A percentile compares a stretch with the other conserved stretches of the same genome.
phyloP scores from a whole-genome alignment of 2,888 invertebrate species.

The Escarpia spicata region DNA sequence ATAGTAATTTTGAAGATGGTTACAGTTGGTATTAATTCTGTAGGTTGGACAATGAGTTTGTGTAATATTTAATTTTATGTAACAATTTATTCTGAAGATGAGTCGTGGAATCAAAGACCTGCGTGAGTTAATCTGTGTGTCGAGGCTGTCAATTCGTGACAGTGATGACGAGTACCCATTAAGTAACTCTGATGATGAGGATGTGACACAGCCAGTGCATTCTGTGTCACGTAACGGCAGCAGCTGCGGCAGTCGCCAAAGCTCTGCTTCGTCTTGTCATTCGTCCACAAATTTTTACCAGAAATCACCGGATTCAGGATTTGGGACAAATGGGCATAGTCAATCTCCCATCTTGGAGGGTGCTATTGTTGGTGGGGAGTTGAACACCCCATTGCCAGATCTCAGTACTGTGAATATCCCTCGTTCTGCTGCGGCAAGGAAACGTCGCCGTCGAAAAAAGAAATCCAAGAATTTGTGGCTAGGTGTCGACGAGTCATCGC shows the following conservation, averaged over 20 bases:
- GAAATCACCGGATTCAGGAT: constrained; percentile 56
- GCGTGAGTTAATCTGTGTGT: constrained; percentile 63
- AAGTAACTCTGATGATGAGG: constrained; percentile 48
- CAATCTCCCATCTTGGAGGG: neutral
- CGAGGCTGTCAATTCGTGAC: constrained; percentile 57
- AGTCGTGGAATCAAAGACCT: constrained; percentile 62
- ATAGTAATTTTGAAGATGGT: neutral
- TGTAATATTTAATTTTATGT: neutral
- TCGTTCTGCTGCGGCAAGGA: neutral
- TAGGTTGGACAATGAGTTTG: neutral
- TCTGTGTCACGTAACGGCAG: neutral
- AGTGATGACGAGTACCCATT: constrained; percentile 54
- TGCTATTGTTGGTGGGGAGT: neutral
- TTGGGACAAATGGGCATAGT: constrained; percentile 51
- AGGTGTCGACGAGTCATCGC: neutral
- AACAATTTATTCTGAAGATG: constrained; percentile 45
- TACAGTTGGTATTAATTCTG: neutral
- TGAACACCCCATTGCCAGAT: neutral
- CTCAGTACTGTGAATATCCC: neutral
- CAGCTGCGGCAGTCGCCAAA: constrained; percentile 27
- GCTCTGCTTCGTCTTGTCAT: constrained; percentile 30
- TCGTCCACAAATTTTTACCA: neutral
- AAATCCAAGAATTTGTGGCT: neutral
- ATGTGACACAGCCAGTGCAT: constrained; percentile 25
- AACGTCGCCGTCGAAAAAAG: constrained; percentile 17